Evolutionary conservation across 2,888 invertebrate species (phyloP), one percentile per base, ranked within the genome.

Genomic region (Rhimphoctona megacephalus): DNA sequence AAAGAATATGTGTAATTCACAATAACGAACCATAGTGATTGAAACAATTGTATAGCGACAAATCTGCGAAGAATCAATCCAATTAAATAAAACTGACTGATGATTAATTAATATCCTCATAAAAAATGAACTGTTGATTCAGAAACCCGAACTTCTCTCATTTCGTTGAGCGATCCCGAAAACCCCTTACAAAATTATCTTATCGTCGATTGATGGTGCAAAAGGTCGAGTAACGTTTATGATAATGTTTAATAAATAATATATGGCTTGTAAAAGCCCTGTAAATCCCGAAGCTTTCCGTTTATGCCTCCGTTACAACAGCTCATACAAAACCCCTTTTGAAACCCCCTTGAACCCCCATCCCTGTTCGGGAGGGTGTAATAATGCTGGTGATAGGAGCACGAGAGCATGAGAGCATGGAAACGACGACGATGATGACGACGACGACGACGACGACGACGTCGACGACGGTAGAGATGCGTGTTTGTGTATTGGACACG

Each of bases 401-500:
- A 69, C 67, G 70, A 25, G 72, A 61, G 66, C 73, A 69, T 36
- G 78, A 22, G 49, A 82, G 57, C 64, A 54, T 72, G 70, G 85
- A 72, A 66, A 83, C 72, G 57, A 77, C 73, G 70, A 66, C 72
- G 61, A 69, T 43, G 70, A 79, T 57, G 46, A 77, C 70, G 54
- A 80, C 69, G 57, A 66, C 80, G 61, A 73, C 69, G 79, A 70
- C 69, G 78, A 54, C 78, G 54, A 30, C 52, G 67, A 43, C 52
- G 54, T 57, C 61, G 52, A 78, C 74, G 73, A 76, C 72, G 43
- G 54, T 36, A 61, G 69, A 76, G 72, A 82, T 79, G 80, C 83
- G 72, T 80, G 83, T 83, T 81, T 80, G 83, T 86, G 83, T 83
- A 79, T 79, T 74, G 81, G 78, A 84, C 86, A 79, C 86, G 74